Evolutionary conservation across 2,888 invertebrate genomes (phyloP).

Genomic region (Psylliodes chrysocephalus): DNA sequence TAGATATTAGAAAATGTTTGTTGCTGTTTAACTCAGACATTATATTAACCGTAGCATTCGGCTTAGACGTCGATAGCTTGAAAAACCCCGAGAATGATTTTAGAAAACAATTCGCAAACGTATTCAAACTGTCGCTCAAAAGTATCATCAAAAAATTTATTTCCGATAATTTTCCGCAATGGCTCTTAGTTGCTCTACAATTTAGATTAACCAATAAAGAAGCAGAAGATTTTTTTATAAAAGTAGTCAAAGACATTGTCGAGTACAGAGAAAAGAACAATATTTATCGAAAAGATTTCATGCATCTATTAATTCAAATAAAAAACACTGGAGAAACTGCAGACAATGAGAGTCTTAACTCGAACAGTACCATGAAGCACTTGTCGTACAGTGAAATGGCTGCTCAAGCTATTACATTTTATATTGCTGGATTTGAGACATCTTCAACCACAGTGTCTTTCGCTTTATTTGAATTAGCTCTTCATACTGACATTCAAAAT

Average conservation of each 20-base stretch:
- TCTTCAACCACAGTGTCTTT: slow-evolving; percentile 50
- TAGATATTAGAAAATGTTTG: background rate
- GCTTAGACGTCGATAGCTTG: background rate
- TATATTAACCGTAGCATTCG: background rate
- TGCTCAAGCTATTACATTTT: slow-evolving; percentile 47
- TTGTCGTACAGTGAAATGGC: slow-evolving; percentile 33
- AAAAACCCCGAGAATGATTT: background rate
- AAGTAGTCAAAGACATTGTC: slow-evolving; percentile 62
- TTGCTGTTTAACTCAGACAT: slow-evolving; percentile 4
- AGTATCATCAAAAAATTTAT: background rate
- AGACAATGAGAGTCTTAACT: background rate
- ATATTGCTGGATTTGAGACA: slow-evolving; percentile 50
- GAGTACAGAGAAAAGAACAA: slow-evolving; percentile 63
- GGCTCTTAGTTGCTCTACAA: slow-evolving; percentile 41
- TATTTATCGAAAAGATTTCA: slow-evolving; percentile 66
- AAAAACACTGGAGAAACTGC: slow-evolving; percentile 43
- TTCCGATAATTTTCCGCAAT: slow-evolving; percentile 27
- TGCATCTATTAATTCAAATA: slow-evolving; percentile 66
- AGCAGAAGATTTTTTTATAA: slow-evolving; percentile 62
- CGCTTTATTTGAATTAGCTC: slow-evolving; percentile 46
- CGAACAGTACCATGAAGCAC: background rate
- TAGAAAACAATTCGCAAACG: background rate
- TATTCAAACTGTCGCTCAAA: background rate
- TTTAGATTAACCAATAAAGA: slow-evolving; percentile 45
- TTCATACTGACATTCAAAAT: slow-evolving; percentile 46